Percentiles rank a stretch among this genome's conserved stretches.
phyloP scores from a whole-genome alignment of 2,888 invertebrate genomes.

The Sepioteuthis lessoniana region DNA sequence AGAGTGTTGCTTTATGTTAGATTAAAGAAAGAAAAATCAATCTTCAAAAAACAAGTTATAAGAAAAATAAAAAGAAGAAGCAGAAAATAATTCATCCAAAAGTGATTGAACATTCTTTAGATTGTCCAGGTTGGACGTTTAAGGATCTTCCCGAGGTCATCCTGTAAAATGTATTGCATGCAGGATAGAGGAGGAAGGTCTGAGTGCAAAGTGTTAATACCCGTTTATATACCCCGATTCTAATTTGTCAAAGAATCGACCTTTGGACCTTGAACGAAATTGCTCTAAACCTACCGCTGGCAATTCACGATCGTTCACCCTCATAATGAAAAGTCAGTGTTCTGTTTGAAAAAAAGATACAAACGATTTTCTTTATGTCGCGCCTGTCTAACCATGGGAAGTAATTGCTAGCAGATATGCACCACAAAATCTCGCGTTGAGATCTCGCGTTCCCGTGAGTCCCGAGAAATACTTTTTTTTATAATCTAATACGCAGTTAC shows the following conservation, averaged over 20 bases:
- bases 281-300: neutral
- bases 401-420: neutral
- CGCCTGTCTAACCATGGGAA: constrained; percentile 2
- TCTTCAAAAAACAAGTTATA: neutral
- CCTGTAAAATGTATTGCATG: neutral
- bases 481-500: neutral
- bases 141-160: neutral
- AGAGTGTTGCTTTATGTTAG: too few species aligned
- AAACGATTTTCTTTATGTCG: neutral
- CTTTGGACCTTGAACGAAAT: neutral
- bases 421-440: constrained; percentile 33
- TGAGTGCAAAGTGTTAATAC: neutral
- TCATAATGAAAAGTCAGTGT: constrained; percentile 1
- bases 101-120: neutral
- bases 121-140: neutral
- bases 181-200: neutral
- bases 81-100: neutral
- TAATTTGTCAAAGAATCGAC: neutral
- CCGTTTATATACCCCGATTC: neutral
- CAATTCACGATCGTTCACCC: neutral
- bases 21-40: neutral
- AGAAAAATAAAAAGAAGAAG: neutral
- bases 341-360: constrained; percentile 11
- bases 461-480: neutral
- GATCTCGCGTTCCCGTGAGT: neutral